These are phyloP conservation scores for Riparia riparia DNA, from an alignment of 2,113 vertebrate genomes.

Conservation along the genomic window DNA sequence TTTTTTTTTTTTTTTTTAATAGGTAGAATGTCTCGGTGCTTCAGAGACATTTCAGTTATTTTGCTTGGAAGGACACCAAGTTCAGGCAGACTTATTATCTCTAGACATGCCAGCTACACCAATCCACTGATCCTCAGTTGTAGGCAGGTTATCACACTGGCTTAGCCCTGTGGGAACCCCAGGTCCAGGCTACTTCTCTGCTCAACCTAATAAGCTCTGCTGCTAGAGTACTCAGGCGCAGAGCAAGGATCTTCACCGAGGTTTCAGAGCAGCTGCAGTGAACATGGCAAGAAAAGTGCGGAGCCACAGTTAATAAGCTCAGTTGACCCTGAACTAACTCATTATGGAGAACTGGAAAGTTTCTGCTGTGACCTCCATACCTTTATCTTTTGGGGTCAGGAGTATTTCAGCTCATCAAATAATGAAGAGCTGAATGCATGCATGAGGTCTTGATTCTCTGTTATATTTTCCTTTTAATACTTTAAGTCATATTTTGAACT, in stretches of 20 bases:
- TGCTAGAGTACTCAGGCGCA: background rate
- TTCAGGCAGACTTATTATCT: background rate
- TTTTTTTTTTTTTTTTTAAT: background rate
- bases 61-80: background rate
- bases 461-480: background rate
- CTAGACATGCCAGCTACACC: background rate
- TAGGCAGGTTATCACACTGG: background rate
- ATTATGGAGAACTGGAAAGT: background rate
- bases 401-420: background rate
- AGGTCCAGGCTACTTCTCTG: background rate
- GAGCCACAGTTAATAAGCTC: slow-evolving; percentile 44
- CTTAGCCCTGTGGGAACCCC: background rate
- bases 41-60: background rate
- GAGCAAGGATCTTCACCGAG: background rate
- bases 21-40: background rate
- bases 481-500: background rate
- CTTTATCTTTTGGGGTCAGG: background rate
- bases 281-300: background rate
- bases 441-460: background rate
- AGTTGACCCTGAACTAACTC: slow-evolving; percentile 17
- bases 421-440: background rate
- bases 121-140: background rate
- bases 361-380: background rate
- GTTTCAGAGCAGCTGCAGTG: background rate
- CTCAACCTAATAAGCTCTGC: background rate